Percentiles rank a stretch among this genome's conserved stretches.
Evolutionary conservation across 1,140 invertebrate species (phyloP).

Genomic region (Pseudomyrmex concolor): DNA sequence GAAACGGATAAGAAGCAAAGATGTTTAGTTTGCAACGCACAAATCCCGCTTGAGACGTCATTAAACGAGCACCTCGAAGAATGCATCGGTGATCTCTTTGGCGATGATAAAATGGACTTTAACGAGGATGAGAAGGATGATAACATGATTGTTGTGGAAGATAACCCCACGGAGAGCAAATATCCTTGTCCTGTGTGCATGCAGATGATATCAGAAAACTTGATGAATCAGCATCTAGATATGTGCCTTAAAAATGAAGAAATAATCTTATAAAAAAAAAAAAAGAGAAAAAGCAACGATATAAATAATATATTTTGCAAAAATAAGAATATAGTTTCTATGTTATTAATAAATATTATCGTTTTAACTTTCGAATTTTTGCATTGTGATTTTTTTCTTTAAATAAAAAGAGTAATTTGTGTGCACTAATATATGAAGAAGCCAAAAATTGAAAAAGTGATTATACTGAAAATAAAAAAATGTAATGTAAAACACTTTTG

Average conservation of each 20-base stretch:
- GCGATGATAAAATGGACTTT: conserved; percentile 73
- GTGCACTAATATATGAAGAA: no score
- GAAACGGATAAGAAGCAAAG: conserved; percentile 56
- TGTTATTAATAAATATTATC: conserved; percentile 8
- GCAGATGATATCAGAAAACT: conserved; percentile 71
- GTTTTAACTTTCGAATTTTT: background rate
- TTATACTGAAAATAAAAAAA: no score
- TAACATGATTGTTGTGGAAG: background rate
- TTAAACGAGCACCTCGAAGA: conserved; percentile 88
- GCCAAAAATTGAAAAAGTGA: no score
- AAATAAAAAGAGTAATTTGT: conserved; percentile 9
- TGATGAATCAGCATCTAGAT: conserved; percentile 83
- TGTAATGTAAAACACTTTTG: no score
- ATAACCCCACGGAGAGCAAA: conserved; percentile 37
- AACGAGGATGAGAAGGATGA: conserved; percentile 56
- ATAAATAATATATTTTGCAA: conserved; percentile 16
- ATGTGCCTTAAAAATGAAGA: conserved; percentile 71
- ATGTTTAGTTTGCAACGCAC: conserved; percentile 88
- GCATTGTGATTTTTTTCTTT: conserved; percentile 8
- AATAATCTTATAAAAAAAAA: background rate
- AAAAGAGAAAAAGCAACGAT: background rate
- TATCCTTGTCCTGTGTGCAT: conserved; percentile 83
- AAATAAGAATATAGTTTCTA: conserved; percentile 1
- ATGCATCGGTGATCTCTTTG: conserved; percentile 84
- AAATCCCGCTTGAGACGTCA: conserved; percentile 82